Conservation (phyloP, 2,113 vertebrate species). For the Echinops telfairi region DNA sequence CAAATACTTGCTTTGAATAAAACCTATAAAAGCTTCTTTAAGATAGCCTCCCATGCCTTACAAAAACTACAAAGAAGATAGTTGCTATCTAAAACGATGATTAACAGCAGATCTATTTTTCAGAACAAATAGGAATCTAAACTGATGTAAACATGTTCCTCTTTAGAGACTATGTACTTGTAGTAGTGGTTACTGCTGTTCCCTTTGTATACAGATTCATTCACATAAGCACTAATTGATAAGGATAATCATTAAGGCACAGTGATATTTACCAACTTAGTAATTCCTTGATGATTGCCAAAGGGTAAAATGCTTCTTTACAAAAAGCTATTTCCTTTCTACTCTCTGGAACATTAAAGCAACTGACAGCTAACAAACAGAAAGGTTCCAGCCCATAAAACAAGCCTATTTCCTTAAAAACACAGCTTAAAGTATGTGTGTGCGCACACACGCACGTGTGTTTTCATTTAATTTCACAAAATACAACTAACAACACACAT, state of each 20-base stretch:
- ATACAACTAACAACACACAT: conserved; percentile 43
- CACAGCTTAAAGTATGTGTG: not conserved
- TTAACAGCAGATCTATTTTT: not conserved
- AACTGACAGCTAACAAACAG: conserved; percentile 44
- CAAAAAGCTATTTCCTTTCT: conserved; percentile 59
- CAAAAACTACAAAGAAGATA: conserved; percentile 30
- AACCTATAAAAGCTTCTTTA: conserved; percentile 28
- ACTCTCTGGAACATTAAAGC: conserved; percentile 16
- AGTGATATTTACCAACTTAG: conserved; percentile 21
- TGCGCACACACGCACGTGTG: not conserved
- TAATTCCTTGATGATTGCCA: not conserved
- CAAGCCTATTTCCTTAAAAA: conserved; percentile 27
- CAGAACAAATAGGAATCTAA: conserved; percentile 36
- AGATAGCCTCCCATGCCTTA: conserved; percentile 35
- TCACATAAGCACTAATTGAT: conserved; percentile 20
- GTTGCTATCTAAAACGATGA: conserved; percentile 48
- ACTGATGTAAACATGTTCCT: conserved; percentile 44
- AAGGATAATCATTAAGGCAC: not conserved
- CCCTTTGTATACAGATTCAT: not conserved
- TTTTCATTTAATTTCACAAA: conserved; percentile 49
- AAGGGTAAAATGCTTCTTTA: conserved; percentile 29
- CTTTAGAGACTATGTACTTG: not conserved
- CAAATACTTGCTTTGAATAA: conserved; percentile 33
- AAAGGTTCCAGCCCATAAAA: conserved; percentile 44
- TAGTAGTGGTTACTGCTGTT: conserved; percentile 15